A percentile compares a stretch with the other conserved stretches of the same genome.
These are phyloP conservation scores for Drosophila neocordata DNA, from an alignment of 1,140 invertebrate genomes.

Conservation along the genomic window DNA sequence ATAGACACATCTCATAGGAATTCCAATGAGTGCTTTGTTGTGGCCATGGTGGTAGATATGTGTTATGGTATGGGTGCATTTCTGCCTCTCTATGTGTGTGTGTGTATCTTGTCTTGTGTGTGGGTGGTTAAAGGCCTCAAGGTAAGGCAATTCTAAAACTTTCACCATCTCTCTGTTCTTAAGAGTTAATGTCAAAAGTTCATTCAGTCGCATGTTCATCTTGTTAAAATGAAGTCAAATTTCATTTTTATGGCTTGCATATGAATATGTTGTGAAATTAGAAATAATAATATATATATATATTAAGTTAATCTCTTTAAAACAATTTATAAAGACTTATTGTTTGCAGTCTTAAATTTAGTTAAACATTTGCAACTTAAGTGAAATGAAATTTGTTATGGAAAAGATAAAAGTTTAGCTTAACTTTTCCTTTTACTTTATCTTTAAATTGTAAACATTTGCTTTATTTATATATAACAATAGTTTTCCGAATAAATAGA, in stretches of 20 bases:
- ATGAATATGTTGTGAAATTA: not conserved
- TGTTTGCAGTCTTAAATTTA: no score
- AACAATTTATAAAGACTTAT: no score
- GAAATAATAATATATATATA: not conserved
- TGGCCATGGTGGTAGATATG: not conserved
- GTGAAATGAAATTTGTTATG: no score
- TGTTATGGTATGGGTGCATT: not conserved
- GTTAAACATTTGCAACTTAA: no score
- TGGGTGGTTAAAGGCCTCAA: not conserved
- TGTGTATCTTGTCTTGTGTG: not conserved
- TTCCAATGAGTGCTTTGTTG: not conserved
- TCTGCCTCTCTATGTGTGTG: not conserved
- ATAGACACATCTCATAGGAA: conserved; percentile 7
- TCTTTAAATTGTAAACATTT: no score
- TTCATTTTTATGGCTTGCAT: not conserved
- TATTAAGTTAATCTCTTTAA: no score
- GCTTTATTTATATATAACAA: no score
- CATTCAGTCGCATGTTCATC: not conserved
- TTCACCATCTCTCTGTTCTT: not conserved
- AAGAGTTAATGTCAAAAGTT: not conserved
- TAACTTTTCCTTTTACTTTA: no score
- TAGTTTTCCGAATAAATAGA: no score
- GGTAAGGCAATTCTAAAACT: not conserved
- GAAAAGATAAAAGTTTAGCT: no score
- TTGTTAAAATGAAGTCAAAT: not conserved